Conservation (phyloP, 2,797 vertebrate species). For the Anabacerthia variegaticeps region DNA sequence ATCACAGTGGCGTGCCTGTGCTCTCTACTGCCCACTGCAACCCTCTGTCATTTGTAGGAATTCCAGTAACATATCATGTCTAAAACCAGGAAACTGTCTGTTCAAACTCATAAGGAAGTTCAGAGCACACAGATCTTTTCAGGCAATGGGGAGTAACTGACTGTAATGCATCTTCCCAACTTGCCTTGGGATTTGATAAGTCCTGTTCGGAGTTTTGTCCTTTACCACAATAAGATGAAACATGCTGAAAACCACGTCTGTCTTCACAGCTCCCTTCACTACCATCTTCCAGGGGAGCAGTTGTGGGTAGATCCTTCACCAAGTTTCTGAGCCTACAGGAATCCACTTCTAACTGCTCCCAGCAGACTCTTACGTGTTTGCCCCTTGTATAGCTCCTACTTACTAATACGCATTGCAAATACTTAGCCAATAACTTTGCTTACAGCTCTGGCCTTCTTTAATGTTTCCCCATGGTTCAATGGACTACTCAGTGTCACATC, state of each 20-base stretch:
- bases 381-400: not conserved
- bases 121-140: not conserved
- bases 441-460: not conserved
- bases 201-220: not conserved
- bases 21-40: conserved; percentile 2
- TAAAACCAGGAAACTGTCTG: not conserved
- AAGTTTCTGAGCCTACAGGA: not conserved
- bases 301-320: not conserved
- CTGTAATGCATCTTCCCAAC: not conserved
- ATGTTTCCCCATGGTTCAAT: not conserved
- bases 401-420: not conserved
- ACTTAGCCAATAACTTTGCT: not conserved
- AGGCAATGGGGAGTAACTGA: not conserved
- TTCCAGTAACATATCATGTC: not conserved
- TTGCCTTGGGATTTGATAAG: conserved; percentile 6
- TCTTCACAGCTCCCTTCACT: not conserved
- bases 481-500: not conserved
- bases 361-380: not conserved
- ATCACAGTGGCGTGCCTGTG: not conserved
- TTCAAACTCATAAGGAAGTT: not conserved
- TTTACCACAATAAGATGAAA: not conserved
- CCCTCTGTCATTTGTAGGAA: not conserved
- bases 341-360: not conserved
- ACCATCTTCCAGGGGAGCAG: not conserved
- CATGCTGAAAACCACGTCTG: not conserved